phyloP scores from a whole-genome alignment of 23 tunicate genomes.

The Styela plicata region DNA sequence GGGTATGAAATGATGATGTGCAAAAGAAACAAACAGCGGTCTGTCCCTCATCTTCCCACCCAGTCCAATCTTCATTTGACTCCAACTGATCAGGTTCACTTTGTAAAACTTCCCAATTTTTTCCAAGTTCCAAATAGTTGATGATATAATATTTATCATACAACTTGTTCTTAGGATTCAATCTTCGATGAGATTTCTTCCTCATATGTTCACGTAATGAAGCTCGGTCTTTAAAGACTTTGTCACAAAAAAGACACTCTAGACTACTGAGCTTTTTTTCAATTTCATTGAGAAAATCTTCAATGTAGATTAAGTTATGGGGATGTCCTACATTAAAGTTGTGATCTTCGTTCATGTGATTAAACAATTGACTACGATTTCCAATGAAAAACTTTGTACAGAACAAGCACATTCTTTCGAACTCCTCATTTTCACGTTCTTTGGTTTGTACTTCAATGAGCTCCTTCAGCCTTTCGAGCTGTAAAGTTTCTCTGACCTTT shows the following conservation, averaged over 20 bases:
- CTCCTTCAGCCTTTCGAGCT: constrained; percentile 59
- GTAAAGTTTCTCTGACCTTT: constrained; percentile 71
- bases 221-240: constrained; percentile 78
- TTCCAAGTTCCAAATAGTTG: constrained; percentile 84
- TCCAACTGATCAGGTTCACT: constrained; percentile 69
- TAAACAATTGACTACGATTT: constrained; percentile 66
- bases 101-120: constrained; percentile 80
- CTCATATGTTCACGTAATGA: constrained; percentile 93
- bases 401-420: constrained; percentile 82
- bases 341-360: constrained; percentile 92
- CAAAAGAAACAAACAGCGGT: constrained; percentile 80
- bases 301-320: constrained; percentile 73
- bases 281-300: constrained; percentile 79
- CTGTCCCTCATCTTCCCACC: constrained; percentile 78
- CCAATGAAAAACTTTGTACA: constrained; percentile 80
- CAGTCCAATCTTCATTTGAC: constrained; percentile 69
- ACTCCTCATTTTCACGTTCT: constrained; percentile 67
- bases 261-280: constrained; percentile 44
- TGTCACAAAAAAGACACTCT: constrained; percentile 90
- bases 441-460: constrained; percentile 57
- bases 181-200: constrained; percentile 79
- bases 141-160: constrained; percentile 88
- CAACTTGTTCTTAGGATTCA: constrained; percentile 79
- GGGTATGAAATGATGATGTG: constrained; percentile 33
- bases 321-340: constrained; percentile 96